phyloP scores from a whole-genome alignment of 2,797 vertebrate genomes.

The Chrosomus eos region DNA sequence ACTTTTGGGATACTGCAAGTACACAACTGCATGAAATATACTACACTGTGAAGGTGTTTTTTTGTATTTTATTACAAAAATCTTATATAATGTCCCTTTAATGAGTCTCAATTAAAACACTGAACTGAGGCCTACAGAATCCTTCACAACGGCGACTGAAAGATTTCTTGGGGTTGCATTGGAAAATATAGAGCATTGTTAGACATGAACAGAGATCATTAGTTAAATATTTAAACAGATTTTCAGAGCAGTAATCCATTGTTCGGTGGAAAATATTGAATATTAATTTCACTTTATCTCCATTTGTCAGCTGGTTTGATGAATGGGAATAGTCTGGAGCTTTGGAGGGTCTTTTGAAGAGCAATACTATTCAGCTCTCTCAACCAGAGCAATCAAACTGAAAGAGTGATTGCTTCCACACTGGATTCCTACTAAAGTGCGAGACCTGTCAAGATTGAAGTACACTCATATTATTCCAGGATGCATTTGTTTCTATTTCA shows the following conservation, averaged over 20 bases:
- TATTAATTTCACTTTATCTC: not conserved
- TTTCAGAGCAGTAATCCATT: not conserved
- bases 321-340: constrained; percentile 3
- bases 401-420: constrained; percentile 31
- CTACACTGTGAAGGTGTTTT: too few relatives aligned
- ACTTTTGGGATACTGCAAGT: too few relatives aligned
- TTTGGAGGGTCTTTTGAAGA: constrained; percentile 24
- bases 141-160: not conserved
- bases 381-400: constrained; percentile 29
- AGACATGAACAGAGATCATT: not conserved
- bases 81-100: too few relatives aligned
- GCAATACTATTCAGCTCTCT: constrained; percentile 12
- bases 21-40: too few relatives aligned
- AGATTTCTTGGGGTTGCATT: not conserved
- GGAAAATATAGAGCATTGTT: not conserved
- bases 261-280: not conserved
- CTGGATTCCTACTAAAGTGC: constrained; percentile 23
- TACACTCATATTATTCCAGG: constrained; percentile 26
- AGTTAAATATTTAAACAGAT: not conserved
- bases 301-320: constrained; percentile 15
- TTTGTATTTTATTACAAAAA: too few relatives aligned
- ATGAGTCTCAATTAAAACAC: not conserved
- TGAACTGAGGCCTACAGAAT: not conserved
- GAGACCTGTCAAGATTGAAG: constrained; percentile 19
- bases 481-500: constrained; percentile 37